A percentile compares a stretch with the other conserved stretches of the same genome.
Evolutionary conservation across 2,888 invertebrate genomes (phyloP).

Genomic region (Amphipoea lucens): DNA sequence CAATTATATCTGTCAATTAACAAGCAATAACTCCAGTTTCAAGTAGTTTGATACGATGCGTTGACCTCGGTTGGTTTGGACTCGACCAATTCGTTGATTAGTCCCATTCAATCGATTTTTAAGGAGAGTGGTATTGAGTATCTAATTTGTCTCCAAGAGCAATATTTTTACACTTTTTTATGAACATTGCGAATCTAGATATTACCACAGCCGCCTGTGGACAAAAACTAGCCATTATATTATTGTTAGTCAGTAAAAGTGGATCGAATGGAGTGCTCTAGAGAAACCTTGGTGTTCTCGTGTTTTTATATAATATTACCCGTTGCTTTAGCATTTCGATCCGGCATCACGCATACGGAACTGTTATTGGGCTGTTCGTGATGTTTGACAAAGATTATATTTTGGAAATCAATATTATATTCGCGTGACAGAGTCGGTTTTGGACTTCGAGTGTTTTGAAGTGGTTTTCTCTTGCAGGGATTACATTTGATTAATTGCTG

Average conservation of each 20-base stretch:
- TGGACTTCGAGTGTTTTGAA: slow-evolving; percentile 1
- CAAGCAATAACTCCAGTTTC: slow-evolving; percentile 53
- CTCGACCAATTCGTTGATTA: slow-evolving; percentile 44
- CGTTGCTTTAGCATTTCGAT: slow-evolving; percentile 60
- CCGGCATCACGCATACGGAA: slow-evolving; percentile 60
- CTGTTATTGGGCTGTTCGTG: slow-evolving; percentile 48
- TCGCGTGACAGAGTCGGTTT: slow-evolving; percentile 35
- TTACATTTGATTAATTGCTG: neutral
- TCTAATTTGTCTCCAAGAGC: slow-evolving; percentile 52
- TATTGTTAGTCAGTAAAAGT: slow-evolving; percentile 75
- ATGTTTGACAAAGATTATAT: slow-evolving; percentile 59
- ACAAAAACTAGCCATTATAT: slow-evolving; percentile 72
- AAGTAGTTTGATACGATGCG: slow-evolving; percentile 54
- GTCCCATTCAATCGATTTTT: slow-evolving; percentile 50
- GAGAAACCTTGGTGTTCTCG: slow-evolving; percentile 74
- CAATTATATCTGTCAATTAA: slow-evolving; percentile 65
- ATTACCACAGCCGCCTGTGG: slow-evolving; percentile 62
- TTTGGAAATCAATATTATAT: slow-evolving; percentile 56
- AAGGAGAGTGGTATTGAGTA: slow-evolving; percentile 39
- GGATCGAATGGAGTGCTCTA: slow-evolving; percentile 71
- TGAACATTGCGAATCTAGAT: slow-evolving; percentile 66
- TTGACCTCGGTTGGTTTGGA: slow-evolving; percentile 55
- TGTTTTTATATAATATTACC: slow-evolving; percentile 67
- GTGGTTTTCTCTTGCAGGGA: slow-evolving; percentile 28
- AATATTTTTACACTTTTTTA: slow-evolving; percentile 57